phyloP scores from a whole-genome alignment of 2,888 invertebrate genomes.

The Phlogophora meticulosa region DNA sequence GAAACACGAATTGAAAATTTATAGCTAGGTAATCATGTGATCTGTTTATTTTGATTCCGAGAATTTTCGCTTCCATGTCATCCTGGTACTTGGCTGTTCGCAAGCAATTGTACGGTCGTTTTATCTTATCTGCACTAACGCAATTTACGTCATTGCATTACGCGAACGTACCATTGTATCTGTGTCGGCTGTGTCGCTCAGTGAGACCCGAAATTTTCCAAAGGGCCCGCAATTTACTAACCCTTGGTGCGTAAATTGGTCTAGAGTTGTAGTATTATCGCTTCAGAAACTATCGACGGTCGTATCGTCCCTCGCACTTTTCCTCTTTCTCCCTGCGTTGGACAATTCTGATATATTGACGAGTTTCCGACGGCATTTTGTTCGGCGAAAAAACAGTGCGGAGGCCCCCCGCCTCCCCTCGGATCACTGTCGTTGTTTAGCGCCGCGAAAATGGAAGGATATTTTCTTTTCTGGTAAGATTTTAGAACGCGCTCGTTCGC shows the following conservation, averaged over 20 bases:
- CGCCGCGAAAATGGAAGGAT: conserved; percentile 68
- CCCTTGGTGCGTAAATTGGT: conserved; percentile 75
- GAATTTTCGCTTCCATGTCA: conserved; percentile 1
- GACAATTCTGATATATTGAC: conserved; percentile 81
- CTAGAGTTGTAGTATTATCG: conserved; percentile 75
- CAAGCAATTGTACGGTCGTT: conserved; percentile 32
- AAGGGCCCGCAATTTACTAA: conserved; percentile 71
- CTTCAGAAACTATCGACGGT: conserved; percentile 71
- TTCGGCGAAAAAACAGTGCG: conserved; percentile 71
- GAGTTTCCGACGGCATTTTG: conserved; percentile 74
- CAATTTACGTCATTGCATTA: conserved; percentile 56
- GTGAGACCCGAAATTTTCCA: conserved; percentile 64
- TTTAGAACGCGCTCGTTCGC: conserved; percentile 64
- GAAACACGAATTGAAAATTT: conserved; percentile 45
- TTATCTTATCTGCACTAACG: conserved; percentile 54
- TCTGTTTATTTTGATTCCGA: conserved; percentile 44
- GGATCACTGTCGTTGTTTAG: conserved; percentile 71
- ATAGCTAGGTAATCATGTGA: conserved; percentile 54
- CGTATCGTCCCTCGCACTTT: conserved; percentile 68
- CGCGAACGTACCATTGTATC: conserved; percentile 45
- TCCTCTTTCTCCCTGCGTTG: conserved; percentile 66
- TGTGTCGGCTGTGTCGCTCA: conserved; percentile 59
- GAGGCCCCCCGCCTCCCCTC: conserved; percentile 52
- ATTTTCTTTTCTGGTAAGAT: conserved; percentile 70
- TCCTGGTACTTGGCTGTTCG: conserved; percentile 27